Base-by-base conservation (phyloP, 2,113 vertebrate species). In the Hippocampus comes region DNA sequence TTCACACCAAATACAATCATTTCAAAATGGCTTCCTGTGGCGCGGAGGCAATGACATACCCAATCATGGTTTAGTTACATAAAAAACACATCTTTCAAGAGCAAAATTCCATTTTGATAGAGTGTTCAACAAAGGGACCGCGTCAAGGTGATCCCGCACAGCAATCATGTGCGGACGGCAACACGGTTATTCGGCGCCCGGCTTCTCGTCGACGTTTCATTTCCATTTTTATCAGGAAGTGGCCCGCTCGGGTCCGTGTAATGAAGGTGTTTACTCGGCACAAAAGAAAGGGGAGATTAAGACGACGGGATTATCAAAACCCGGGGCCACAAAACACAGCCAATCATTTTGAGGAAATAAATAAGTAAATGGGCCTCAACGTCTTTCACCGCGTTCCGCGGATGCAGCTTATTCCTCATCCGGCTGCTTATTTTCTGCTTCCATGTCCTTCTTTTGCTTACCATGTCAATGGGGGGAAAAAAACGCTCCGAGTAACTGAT, bases 261-360 rank as follows among this genome's bases (percentile, higher is more conserved):
- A 90, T 89, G 76, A 89, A 76, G 88, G 75, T 84, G 87, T 88
- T 89, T 79, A 87, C 82, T 83, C 64, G 59, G 66, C 59, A 82
- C 76, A 85, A 87, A 90, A 81, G 83, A 84, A 86, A 83, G 79
- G 48, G 76, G 46, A 83, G 86, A 90, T 91, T 91, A 90, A 89
- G 81, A 88, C 85, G 82, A 82, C 56, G 69, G 86, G 87, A 90
- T 88, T 87, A 86, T 84, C 76, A 89, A 88, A 87, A 83, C 79
- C 82, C 66, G 75, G 84, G 82, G 78, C 77, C 84, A 87, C 81
- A 65, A 88, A 85, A 90, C 83, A 87, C 73, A 82, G 82, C 79
- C 82, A 87, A 86, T 89, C 85, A 85, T 78, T 83, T 76, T 42
- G 48, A 79, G 80, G 15, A 18, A 61, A 17, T 9, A 9, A 18